These are phyloP conservation scores for Onychomys torridus DNA, from an alignment of 2,797 vertebrate species.

Conservation along the genomic window DNA sequence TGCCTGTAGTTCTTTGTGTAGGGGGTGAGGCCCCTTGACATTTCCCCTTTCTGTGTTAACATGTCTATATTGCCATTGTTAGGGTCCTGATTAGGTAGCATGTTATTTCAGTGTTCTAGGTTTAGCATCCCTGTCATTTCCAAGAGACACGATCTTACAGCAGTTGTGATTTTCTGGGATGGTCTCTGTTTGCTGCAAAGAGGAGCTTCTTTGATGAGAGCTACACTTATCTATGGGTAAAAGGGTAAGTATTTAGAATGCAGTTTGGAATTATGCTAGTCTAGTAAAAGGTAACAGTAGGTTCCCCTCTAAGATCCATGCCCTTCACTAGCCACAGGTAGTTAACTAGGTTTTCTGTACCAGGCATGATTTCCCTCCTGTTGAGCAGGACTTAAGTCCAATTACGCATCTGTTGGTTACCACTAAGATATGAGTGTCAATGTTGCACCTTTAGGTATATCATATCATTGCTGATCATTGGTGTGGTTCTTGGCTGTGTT, in stretches of 20 bases:
- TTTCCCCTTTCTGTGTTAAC: neutral
- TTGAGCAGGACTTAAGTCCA: neutral
- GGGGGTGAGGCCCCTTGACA: neutral
- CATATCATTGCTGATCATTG: neutral
- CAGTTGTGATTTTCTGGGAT: neutral
- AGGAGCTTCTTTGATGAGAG: neutral
- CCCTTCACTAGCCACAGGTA: neutral
- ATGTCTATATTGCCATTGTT: neutral
- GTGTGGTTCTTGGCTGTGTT: neutral
- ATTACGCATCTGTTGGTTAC: neutral
- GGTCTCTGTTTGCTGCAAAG: neutral
- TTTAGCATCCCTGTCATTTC: neutral
- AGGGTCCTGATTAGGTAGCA: neutral
- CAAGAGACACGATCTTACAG: neutral
- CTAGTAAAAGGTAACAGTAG: too few relatives aligned
- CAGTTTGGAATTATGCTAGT: neutral
- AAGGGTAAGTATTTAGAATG: neutral
- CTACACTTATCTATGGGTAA: neutral
- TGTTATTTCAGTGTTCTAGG: neutral
- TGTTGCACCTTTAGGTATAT: neutral
- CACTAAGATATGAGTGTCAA: neutral
- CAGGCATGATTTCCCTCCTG: neutral
- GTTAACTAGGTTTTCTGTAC: neutral
- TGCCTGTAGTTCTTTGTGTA: neutral
- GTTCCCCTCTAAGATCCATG: neutral